Percentiles rank a stretch among this genome's conserved stretches.
Evolutionary conservation across 2,113 vertebrate species (phyloP).

Genomic region (Clupea harengus): DNA sequence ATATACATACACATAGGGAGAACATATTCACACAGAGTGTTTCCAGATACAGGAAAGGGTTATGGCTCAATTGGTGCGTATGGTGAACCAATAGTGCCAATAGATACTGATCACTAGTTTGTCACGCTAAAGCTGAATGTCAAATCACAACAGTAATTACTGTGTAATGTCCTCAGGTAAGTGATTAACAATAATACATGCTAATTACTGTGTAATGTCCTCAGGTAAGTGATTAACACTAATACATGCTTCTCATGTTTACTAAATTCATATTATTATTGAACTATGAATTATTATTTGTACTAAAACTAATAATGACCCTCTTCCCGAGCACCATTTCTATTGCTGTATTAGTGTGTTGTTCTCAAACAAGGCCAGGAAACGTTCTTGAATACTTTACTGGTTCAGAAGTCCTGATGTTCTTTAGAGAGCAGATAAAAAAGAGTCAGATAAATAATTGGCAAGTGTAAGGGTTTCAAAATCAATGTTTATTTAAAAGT

Average conservation of each 20-base stretch:
- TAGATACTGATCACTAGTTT: not conserved
- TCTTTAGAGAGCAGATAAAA: not conserved
- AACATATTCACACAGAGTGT: too few species aligned
- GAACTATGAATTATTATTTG: not conserved
- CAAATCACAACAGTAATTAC: not conserved
- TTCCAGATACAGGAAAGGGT: too few species aligned
- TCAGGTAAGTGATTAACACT: not conserved
- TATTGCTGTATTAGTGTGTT: not conserved
- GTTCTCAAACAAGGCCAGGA: not conserved
- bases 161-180: not conserved
- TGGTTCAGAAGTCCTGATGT: not conserved
- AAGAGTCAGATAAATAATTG: not conserved
- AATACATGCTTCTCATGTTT: not conserved
- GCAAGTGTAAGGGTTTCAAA: not conserved
- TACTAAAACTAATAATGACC: not conserved
- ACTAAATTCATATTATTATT: not conserved
- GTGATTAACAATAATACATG: not conserved
- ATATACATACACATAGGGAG: too few species aligned
- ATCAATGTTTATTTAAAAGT: not conserved
- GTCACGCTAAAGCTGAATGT: not conserved
- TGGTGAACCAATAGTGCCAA: not conserved
- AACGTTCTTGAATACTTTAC: not conserved
- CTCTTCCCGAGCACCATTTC: not conserved
- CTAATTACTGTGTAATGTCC: not conserved
- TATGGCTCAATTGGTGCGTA: too few species aligned